Conservation (phyloP, 2,113 vertebrate genomes). For the Otolemur garnettii region DNA sequence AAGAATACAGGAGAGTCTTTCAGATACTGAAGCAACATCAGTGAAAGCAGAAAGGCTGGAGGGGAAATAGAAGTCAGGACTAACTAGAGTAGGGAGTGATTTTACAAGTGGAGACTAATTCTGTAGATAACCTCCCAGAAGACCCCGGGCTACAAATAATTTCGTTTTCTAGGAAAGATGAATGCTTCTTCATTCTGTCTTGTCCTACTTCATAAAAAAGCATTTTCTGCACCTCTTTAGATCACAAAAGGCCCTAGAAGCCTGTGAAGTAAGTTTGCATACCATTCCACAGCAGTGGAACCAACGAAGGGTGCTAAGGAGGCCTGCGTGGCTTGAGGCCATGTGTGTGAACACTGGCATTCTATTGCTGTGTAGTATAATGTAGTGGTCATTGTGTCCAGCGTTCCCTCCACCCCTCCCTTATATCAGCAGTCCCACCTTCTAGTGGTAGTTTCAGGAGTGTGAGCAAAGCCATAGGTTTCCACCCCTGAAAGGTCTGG, state of each 20-base stretch:
- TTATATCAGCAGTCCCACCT: accelerated
- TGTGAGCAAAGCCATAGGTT: not conserved
- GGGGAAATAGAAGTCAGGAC: no score
- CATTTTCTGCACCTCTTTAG: not conserved
- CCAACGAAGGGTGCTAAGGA: not conserved
- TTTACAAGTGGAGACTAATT: not conserved
- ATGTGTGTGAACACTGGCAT: accelerated
- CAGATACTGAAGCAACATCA: not conserved
- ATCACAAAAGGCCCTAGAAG: not conserved
- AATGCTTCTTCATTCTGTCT: not conserved
- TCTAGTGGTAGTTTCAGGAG: not conserved
- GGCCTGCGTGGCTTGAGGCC: not conserved
- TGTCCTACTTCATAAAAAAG: not conserved
- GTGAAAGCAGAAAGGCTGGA: not conserved
- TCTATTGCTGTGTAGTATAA: not conserved
- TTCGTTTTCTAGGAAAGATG: not conserved
- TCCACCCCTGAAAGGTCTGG: not conserved
- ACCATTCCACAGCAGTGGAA: not conserved
- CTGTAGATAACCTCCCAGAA: not conserved
- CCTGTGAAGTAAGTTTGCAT: not conserved
- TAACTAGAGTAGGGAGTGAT: not conserved
- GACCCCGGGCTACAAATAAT: not conserved
- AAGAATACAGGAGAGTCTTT: not conserved
- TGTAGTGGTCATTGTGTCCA: not conserved
- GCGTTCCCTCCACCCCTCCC: not conserved